Evolutionary conservation across 2,113 vertebrate species (phyloP), one percentile per base, ranked within the genome.

Genomic region (Chaetops frenatus): DNA sequence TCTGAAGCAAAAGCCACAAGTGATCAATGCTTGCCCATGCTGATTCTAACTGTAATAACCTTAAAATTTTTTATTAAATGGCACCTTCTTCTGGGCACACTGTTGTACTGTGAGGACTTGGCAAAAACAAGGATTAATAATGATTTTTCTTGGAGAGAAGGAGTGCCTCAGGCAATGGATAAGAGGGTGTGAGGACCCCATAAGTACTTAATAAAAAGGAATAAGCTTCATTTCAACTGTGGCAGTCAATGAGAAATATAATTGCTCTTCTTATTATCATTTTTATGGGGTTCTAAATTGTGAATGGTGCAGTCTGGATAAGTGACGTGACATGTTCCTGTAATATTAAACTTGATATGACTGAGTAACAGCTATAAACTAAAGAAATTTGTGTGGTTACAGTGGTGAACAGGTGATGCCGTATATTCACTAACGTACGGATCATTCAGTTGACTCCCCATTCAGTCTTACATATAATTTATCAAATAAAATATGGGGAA

Each of bases 271-370:
- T 81, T 88, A 81, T 84, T 95, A 79, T 82, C 66, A 91, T 95
- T 85, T 94, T 95, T 92, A 90, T 95, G 66, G 54, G 16, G 17
- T 38, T 89, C 62, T 94, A 90, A 95, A 91, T 93, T 76, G 80
- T 87, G 81, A 79, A 61, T 79, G 70, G n/a, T 79, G 50, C 15
- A 80, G 76, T 80, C 73, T 82, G 73, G 21, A 90, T 92, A 94
- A 82, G 48, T 90, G 87, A 82, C 81, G 61, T 80, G 84, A 76
- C 74, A 85, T 35, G 42, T 80, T 92, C 21, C 42, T 94, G 14
- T 77, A 62, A 69, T 42, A 85, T 45, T 81, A 84, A 74, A 72
- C 14, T 91, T 89, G 84, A 73, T 95, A 85, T 92, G 80, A 72
- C 40, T 76, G 76, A 38, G 36, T 45, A 50, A 94, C 84, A 21